These are phyloP conservation scores for Acanthacorydalis orientalis DNA, from an alignment of 2,888 invertebrate genomes.

Conservation along the genomic window DNA sequence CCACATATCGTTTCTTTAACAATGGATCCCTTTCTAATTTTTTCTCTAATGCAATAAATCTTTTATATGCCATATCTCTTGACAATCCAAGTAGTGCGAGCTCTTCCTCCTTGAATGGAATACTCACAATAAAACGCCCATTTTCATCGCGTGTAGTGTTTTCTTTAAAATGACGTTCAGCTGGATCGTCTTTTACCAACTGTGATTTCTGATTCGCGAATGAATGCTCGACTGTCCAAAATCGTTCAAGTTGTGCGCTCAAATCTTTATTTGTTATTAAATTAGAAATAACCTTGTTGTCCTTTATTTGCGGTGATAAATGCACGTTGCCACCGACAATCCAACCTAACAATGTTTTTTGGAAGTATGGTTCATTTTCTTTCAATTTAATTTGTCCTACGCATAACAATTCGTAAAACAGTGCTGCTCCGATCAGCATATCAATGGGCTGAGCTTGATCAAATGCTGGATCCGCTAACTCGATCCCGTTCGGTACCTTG, in stretches of 20 bases:
- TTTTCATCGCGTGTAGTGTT: not conserved
- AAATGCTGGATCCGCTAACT: constrained; percentile 11
- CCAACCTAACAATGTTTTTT: constrained; percentile 11
- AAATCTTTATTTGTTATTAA: not conserved
- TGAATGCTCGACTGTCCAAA: constrained; percentile 5
- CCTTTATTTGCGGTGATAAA: not conserved
- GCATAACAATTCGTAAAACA: constrained; percentile 10
- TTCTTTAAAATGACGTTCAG: constrained; percentile 5
- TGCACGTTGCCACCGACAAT: constrained; percentile 6
- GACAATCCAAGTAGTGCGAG: constrained; percentile 2
- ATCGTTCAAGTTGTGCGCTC: not conserved
- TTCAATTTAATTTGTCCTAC: constrained; percentile 6
- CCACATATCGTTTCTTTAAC: not conserved
- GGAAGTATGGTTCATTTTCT: constrained; percentile 2
- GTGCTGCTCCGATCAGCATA: constrained; percentile 10
- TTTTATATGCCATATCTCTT: constrained; percentile 3
- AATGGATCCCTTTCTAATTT: constrained; percentile 3
- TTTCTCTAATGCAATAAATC: constrained; percentile 5
- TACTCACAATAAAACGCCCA: constrained; percentile 5
- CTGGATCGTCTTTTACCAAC: constrained; percentile 2
- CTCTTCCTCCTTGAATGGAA: constrained; percentile 5
- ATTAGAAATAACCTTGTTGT: not conserved
- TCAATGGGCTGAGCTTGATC: constrained; percentile 9
- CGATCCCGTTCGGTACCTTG: constrained; percentile 9
- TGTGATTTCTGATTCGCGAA: not conserved